Evolutionary conservation across 1,140 invertebrate genomes (phyloP), one percentile per base, ranked within the genome.

Genomic region (Penaeus vannamei): DNA sequence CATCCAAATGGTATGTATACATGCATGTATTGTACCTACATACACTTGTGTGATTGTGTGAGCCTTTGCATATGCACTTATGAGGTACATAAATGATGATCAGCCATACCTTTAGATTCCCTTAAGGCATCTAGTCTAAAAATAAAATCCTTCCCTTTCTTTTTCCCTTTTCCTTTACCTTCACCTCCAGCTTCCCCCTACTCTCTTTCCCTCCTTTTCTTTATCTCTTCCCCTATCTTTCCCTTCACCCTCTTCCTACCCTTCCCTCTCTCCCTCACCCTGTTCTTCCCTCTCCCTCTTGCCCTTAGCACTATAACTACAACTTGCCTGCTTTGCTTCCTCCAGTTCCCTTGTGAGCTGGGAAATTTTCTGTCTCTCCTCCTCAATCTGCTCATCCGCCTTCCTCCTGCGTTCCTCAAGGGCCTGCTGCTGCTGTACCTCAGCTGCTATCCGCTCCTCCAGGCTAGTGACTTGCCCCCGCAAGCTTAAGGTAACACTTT

Each of bases 311-410:
- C 19, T 76, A 76, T 26, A 81, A 53, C 20, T 22, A 4, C 46
- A 12, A 46, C 46, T 26, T 80, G 82, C 89, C 81, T 90, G 89
- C 72, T 86, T 90, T 26, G 69, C 77, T 77, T 84, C 85, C 36
- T 91, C 90, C 83, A 91, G 62, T 66, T 89, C 85, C 84, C 83
- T 84, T 26, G 64, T 59, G 60, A 83, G 53, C 0, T 89, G 77
- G 22, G 61, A 72, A 42, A 84, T 29, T 72, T 82, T 84, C 20
- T 87, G 76, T 36, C 84, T 84, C 59, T 91, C 87, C 64, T 87
- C 87, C 72, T 89, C 90, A 59, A 90, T 69, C 72, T 77, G 64
- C 8, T 79, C 84, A 46, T 91, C 90, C 20, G 84, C 69, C 61
- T 86, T 80, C 29, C 46, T 86, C 61, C 69, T 61, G 19, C 87